Base-by-base conservation (phyloP, 1,140 invertebrate species). In the Drosophila arawakana region DNA sequence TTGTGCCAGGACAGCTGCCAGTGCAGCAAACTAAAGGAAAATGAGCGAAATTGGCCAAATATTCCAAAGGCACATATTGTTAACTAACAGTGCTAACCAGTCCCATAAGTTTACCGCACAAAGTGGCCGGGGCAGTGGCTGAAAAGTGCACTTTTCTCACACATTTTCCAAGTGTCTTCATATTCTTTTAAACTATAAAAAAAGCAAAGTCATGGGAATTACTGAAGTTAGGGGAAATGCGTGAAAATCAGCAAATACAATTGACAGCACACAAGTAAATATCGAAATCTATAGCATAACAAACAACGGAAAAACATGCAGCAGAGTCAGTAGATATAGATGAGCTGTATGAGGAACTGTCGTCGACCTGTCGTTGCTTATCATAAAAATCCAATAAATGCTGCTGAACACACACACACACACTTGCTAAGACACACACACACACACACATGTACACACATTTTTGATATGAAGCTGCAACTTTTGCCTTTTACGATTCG, bases 331-430 rank as follows among this genome's bases (percentile, higher is more conserved):
- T 7, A 21, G 35, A 10, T 13, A 34, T 11, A 34, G 30, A 30
- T 8, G 35, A 39, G 13, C 52, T 30, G n/a, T 61, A 49, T 73
- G 57, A 74, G 58, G 55, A 15, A 74, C 66, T 74, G 66, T 70
- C 72, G 72, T 74, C 65, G 66, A 67, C 35, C 74, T 76, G 69
- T 65, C 73, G 50, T 65, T 52, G 69, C 83, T 83, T 88, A 83
- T 80, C 83, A 78, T 86, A 82, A 86, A 86, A 86, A 82, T 74
- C 83, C 76, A 86, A 86, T 86, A 88, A 88, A 82, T 79, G 73
- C 46, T 75, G 9, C 35, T n/a, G 18, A 25, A 67, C 46, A 66
- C 15, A 50, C 37, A 37, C 11, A 66, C 35, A 72, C 43, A 49
- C 60, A 30, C 60, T 15, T 15, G 15, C 15, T 15, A 15, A 15